Evolutionary conservation across 2,797 vertebrate species (phyloP), one percentile per base, ranked within the genome.

Genomic region (Columba guinea): DNA sequence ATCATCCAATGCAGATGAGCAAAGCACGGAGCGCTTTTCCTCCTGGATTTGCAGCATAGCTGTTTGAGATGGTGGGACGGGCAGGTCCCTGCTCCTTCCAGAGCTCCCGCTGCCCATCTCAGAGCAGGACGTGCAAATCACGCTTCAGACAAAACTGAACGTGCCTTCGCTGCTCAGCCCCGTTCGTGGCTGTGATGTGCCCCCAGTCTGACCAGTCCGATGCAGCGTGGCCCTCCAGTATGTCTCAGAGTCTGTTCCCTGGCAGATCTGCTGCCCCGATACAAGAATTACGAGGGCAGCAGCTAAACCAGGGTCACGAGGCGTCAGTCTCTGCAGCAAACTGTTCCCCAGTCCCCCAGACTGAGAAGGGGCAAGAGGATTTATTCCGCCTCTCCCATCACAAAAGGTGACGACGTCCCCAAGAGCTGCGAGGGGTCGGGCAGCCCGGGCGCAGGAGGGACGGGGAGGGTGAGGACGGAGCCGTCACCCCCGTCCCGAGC

Each of bases 11-110:
- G 95, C 95, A 97, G 95, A 95, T 96, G 96, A 96, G 88, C 94
- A 75, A 70, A 95, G 95, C 93, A 89, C 1, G 91, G 95, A 95
- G 94, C 3, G 93, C 94, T 96, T 96, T 96, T 93, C 95, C 84
- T 18, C 37, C 68, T 10, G 10, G 7, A 13, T 60, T 32, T n/a
- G 60, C 24, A 44, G 69, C 0, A 0, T 5, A 49, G 86, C 52
- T 51, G 0, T 3, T 22, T 6, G 55, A 30, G 81, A 3, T n/a
- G 55, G 1, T 3, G 12, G 91, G 56, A 24, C 1, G 9, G 70
- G 35, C 44, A 60, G 64, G 16, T 52, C 65, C 67, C 69, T 63
- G 73, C 91, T 30, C 77, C 17, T 37, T 24, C 58, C 87, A 69
- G 73, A 84, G 69, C 95, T 79, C 78, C 65, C 41, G 56, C 64